A percentile compares a stretch with the other conserved stretches of the same genome.
phyloP scores from a whole-genome alignment of 2,797 vertebrate genomes.

The Sciurus vulgaris region DNA sequence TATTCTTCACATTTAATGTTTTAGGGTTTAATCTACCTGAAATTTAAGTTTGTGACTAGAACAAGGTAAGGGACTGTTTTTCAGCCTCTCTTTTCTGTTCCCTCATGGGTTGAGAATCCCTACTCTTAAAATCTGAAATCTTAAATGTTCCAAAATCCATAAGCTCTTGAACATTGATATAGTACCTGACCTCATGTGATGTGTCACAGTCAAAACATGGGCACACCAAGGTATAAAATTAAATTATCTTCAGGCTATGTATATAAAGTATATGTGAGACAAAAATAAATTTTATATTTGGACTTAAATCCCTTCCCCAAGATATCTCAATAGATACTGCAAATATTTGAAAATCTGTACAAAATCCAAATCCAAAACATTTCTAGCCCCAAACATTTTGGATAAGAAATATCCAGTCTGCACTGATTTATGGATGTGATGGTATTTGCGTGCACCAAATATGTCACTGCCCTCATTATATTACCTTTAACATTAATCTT shows the following conservation, averaged over 20 bases:
- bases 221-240: too few relatives aligned
- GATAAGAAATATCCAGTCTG: not conserved
- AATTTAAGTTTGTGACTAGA: slow-evolving; percentile 6
- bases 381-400: not conserved
- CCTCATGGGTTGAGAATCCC: not conserved
- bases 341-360: not conserved
- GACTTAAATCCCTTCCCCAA: too few relatives aligned
- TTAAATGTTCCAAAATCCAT: not conserved
- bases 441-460: not conserved
- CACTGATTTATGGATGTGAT: not conserved
- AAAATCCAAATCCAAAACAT: not conserved
- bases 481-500: not conserved
- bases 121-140: not conserved
- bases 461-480: not conserved
- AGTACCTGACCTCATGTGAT: not conserved
- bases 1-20: slow-evolving; percentile 12
- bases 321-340: not conserved
- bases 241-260: too few relatives aligned
- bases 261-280: too few relatives aligned
- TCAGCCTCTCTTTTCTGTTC: not conserved
- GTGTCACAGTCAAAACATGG: not conserved
- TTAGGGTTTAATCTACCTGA: not conserved
- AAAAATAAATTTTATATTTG: too few relatives aligned
- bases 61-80: not conserved
- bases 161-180: not conserved